Evolutionary conservation across 2,888 invertebrate species (phyloP), one percentile per base, ranked within the genome.

Genomic region (Drosophila emarginata): DNA sequence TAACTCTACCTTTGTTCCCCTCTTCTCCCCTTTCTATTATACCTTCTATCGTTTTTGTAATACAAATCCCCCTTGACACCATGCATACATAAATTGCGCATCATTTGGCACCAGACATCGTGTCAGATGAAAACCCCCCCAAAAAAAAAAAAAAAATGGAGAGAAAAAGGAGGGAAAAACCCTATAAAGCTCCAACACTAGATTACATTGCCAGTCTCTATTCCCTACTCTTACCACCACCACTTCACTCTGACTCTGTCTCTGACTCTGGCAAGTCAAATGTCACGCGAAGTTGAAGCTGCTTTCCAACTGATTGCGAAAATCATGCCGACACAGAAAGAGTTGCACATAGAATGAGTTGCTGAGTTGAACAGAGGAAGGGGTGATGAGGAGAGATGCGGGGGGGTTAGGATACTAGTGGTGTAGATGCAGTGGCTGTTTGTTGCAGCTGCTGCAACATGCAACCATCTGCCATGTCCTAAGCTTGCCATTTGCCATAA

Each of bases 241-340:
- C 7, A 37, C 50, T 36, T 50, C 15, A 28, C 28, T 28, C 5
- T 6, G 6, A 14, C 32, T 14, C 15, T 4, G 14, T 12, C 39
- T 15, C 28, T 21, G 18, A 40, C 53, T 51, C 45, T 26, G 57
- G 51, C 53, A 70, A 78, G 79, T 72, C 85, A 86, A 85, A 80
- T 83, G 81, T 86, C 84, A 80, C 73, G 84, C 64, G 71, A 56
- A 78, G 72, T 54, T 74, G 64, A 67, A 68, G 67, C 65, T 80
- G 75, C 82, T 78, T 82, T 83, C 71, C 84, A 54, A 83, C 84
- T 80, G 82, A 82, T 82, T 82, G 82, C 82, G 50, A 82, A 85
- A 72, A 76, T 76, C 80, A 74, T 74, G 78, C 61, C 73, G 67
- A 68, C 85, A 80, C 71, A 67, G n/a, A 45, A 66, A 72, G 65